phyloP scores from a whole-genome alignment of 2,888 invertebrate genomes.

The Lomographa bimaculata region DNA sequence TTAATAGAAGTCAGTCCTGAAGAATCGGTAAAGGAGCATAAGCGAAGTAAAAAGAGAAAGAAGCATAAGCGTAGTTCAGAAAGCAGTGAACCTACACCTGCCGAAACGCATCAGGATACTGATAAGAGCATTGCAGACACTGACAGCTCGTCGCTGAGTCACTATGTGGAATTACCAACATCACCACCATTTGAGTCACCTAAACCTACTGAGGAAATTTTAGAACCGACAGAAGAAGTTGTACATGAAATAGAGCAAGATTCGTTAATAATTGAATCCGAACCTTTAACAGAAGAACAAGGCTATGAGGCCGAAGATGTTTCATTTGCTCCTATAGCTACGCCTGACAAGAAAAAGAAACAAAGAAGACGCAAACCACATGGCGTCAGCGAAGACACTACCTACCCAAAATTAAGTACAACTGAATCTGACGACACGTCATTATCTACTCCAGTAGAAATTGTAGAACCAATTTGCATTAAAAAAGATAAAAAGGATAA shows the following conservation, averaged over 20 bases:
- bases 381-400: conserved; percentile 66
- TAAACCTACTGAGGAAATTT: conserved; percentile 54
- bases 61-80: conserved; percentile 79
- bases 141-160: conserved; percentile 70
- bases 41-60: conserved; percentile 86
- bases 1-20: conserved; percentile 37
- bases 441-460: conserved; percentile 54
- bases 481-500: conserved; percentile 67
- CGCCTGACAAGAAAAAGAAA: conserved; percentile 76
- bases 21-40: conserved; percentile 61
- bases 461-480: conserved; percentile 43
- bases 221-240: conserved; percentile 34
- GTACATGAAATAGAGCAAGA: conserved; percentile 54
- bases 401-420: conserved; percentile 64
- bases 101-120: conserved; percentile 52
- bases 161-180: conserved; percentile 67
- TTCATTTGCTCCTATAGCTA: conserved; percentile 64
- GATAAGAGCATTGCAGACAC: conserved; percentile 65
- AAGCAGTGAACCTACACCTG: conserved; percentile 50
- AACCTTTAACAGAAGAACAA: conserved; percentile 76
- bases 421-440: conserved; percentile 67
- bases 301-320: conserved; percentile 90
- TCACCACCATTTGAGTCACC: conserved; percentile 79
- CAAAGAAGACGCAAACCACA: conserved; percentile 69
- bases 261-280: conserved; percentile 72